Conservation (phyloP, 2,797 vertebrate genomes). For the Pipistrellus pipistrellus region DNA sequence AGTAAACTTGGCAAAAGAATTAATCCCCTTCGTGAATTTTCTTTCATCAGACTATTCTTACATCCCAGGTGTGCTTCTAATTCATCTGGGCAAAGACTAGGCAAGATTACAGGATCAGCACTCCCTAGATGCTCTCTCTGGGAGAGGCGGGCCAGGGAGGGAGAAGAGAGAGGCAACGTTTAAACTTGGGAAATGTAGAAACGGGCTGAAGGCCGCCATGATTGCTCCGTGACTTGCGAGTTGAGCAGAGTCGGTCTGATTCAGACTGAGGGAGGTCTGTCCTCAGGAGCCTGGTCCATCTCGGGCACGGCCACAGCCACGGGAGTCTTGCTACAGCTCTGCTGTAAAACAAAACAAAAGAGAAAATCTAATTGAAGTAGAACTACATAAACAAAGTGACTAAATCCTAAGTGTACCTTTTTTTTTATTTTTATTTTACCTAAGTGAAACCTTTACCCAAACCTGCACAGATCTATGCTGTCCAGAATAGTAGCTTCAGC, state of each 20-base stretch:
- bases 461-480: background rate
- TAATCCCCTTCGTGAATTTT: background rate
- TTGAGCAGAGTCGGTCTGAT: background rate
- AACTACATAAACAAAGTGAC: background rate
- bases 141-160: background rate
- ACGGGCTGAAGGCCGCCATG: background rate
- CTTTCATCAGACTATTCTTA: background rate
- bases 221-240: background rate
- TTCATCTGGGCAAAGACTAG: constrained; percentile 41
- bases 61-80: background rate
- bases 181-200: background rate
- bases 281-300: background rate
- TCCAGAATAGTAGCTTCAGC: background rate
- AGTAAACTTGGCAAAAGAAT: constrained; percentile 21
- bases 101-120: background rate
- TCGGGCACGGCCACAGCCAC: background rate
- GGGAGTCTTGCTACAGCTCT: background rate
- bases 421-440: background rate
- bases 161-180: background rate
- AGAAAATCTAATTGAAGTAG: background rate
- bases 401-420: background rate
- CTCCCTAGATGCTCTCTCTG: background rate
- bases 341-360: background rate
- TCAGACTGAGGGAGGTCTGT: background rate
- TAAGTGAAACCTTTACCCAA: background rate